Evolutionary conservation across 2,888 invertebrate species (phyloP), one percentile per base, ranked within the genome.

Genomic region (Epirrhoe alternata): DNA sequence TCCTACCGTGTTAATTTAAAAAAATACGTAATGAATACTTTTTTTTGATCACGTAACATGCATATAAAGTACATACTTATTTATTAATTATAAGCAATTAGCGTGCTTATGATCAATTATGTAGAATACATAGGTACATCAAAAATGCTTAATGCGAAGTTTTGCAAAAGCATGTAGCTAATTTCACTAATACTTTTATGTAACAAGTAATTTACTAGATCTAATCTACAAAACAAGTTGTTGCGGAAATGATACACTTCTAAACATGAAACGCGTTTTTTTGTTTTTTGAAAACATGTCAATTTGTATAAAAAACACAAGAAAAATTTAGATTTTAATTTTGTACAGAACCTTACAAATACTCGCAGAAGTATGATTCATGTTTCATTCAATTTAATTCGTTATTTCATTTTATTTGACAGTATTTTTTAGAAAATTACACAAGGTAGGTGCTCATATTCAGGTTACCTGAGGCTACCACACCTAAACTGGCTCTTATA

Each of bases 181-280:
- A 59, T 50, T 61, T 57, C 61, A 42, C 61, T 62, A 66, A 62
- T 50, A 60, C 10, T 24, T 53, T 56, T 67, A 67, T 14, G 16
- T 59, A 63, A 63, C 10, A 35, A 14, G 50, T 49, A 64, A 68
- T 64, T 2, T 38, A 33, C 56, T 42, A 68, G 64, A 68, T 64
- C 53, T 60, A n/a, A 68, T 64, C 64, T 64, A 24, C 53, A 61
- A 38, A 56, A 63, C 60, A 42, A 56, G 53, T 57, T 61, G 60
- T 50, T 64, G 53, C 57, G 45, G 53, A 66, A 53, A 57, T 50
- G 51, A 56, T 38, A 30, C 35, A 47, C 35, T 53, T 24, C 38
- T 55, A 66, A 58, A 63, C 35, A 50, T 42, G 62, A 51, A 60
- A 55, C 45, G 17, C 1, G 24, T 24, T 24, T 24, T 24, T 24